Conservation (phyloP, 2,797 vertebrate species). For the Allobates femoralis region DNA sequence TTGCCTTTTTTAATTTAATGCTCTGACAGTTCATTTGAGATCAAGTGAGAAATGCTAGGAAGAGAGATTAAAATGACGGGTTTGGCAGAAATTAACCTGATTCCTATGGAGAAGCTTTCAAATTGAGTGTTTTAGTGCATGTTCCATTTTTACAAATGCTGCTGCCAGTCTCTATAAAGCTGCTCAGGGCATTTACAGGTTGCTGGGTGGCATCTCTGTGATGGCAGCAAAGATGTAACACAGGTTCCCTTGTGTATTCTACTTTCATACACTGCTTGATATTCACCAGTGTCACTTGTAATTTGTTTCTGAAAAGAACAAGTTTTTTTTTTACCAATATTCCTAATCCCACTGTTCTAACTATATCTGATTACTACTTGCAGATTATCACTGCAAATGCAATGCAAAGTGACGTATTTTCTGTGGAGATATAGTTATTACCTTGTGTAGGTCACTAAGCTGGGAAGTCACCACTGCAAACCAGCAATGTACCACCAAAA, state of each 20-base stretch:
- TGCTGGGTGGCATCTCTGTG: not conserved
- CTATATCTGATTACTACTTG: not conserved
- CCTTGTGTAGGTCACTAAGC: not conserved
- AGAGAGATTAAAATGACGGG: not conserved
- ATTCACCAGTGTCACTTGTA: not conserved
- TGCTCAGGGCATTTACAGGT: not conserved
- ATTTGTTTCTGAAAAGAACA: not conserved
- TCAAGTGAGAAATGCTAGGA: not conserved
- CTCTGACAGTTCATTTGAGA: not conserved
- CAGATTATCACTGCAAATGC: not conserved
- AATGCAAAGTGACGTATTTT: not conserved
- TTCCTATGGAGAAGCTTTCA: conserved; percentile 12
- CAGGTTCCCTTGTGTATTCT: not conserved
- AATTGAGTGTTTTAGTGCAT: not conserved
- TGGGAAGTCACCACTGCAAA: not conserved
- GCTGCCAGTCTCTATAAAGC: not conserved
- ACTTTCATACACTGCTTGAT: not conserved
- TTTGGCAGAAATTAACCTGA: not conserved
- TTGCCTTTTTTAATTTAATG: conserved; percentile 19
- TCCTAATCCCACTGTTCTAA: not conserved
- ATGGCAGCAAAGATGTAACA: not conserved
- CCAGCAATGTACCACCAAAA: not conserved
- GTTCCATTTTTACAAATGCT: not conserved
- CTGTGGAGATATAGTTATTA: not conserved
- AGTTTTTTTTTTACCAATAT: not conserved